Conservation (phyloP, 2,888 invertebrate genomes). For the Toxonevra muliebris region DNA sequence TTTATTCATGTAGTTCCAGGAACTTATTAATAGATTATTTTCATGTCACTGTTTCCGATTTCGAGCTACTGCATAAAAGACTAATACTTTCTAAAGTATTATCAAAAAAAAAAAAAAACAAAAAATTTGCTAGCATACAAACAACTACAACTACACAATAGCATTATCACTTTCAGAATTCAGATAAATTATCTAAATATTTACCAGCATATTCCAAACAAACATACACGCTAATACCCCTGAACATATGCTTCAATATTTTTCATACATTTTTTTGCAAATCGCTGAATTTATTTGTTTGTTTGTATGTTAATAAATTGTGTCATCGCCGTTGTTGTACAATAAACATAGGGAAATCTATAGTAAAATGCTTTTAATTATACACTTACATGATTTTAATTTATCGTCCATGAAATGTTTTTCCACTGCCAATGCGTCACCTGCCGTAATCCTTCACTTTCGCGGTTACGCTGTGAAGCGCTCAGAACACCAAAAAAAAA, state of each 20-base stretch:
- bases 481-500: neutral
- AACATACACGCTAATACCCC: neutral
- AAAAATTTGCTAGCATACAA: neutral
- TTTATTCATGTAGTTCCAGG: too few species aligned
- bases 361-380: constrained; percentile 25
- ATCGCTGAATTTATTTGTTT: neutral
- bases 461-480: neutral
- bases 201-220: neutral
- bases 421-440: neutral
- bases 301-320: neutral
- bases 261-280: neutral
- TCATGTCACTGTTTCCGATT: too few species aligned
- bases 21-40: too few species aligned
- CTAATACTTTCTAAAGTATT: too few species aligned
- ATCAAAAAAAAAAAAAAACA: neutral
- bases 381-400: constrained; percentile 29
- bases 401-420: constrained; percentile 17
- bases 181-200: neutral
- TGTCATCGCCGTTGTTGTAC: neutral
- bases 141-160: constrained; percentile 1
- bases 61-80: too few species aligned
- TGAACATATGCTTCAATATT: neutral
- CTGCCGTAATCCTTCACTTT: neutral
- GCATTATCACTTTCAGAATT: neutral
- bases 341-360: too few species aligned